A percentile compares a stretch with the other conserved stretches of the same genome.
Evolutionary conservation across 2,888 invertebrate genomes (phyloP).

Genomic region (Zelleria hepariella): DNA sequence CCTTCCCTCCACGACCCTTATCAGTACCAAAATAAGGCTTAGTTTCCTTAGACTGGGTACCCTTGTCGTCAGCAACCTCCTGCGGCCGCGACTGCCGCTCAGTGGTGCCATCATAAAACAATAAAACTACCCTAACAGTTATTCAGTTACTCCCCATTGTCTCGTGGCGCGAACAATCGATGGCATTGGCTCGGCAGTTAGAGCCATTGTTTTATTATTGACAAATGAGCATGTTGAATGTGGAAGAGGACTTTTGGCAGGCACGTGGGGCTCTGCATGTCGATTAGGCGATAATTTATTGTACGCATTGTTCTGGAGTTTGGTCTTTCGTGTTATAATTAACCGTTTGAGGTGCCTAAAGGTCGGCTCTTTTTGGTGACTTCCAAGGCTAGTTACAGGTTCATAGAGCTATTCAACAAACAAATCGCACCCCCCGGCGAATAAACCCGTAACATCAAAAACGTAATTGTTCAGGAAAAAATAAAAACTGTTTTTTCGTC

Average conservation of each 20-base stretch:
- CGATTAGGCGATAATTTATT: conserved; percentile 2
- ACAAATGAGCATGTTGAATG: conserved; percentile 57
- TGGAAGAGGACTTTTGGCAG: conserved; percentile 13
- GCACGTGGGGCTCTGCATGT: conserved; percentile 2
- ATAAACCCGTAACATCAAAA: too few relatives aligned
- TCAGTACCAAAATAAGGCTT: neutral
- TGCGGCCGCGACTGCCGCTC: conserved; percentile 53
- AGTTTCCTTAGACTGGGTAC: neutral
- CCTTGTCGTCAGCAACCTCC: conserved; percentile 41
- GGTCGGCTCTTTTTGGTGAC: neutral
- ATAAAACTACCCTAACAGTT: conserved; percentile 48
- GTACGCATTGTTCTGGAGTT: neutral
- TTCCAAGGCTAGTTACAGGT: too few relatives aligned
- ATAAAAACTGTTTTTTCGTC: too few relatives aligned
- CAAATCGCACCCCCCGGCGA: too few relatives aligned
- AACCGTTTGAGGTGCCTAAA: neutral
- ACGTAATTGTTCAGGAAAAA: too few relatives aligned
- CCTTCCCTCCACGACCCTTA: neutral
- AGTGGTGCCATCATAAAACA: conserved; percentile 42
- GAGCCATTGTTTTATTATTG: conserved; percentile 41
- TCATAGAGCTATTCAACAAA: too few relatives aligned
- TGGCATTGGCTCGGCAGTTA: conserved; percentile 45
- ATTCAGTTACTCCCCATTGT: conserved; percentile 51
- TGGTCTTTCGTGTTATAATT: neutral
- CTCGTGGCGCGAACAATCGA: conserved; percentile 29